Evolutionary conservation across 2,888 invertebrate species (phyloP).

Genomic region (Griposia aprilina): DNA sequence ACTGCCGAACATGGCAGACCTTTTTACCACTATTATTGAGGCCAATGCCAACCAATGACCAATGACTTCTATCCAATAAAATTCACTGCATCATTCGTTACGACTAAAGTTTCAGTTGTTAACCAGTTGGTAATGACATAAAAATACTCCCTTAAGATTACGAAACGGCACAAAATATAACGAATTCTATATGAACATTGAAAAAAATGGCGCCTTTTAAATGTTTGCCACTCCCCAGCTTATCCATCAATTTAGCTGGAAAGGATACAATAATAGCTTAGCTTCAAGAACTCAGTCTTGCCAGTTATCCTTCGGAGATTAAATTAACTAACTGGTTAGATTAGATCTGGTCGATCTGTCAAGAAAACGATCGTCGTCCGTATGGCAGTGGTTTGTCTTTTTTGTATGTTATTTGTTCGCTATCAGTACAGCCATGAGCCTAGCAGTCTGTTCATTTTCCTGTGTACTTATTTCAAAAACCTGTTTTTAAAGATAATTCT

Average conservation of each 20-base stretch:
- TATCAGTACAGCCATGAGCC: neutral
- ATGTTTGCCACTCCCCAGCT: neutral
- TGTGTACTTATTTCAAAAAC: neutral
- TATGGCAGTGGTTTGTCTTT: neutral
- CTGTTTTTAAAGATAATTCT: no score
- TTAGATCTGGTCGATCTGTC: slow-evolving; percentile 47
- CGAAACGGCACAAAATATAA: neutral
- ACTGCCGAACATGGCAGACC: neutral
- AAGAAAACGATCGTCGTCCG: slow-evolving; percentile 19
- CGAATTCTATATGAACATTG: neutral
- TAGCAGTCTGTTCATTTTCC: neutral
- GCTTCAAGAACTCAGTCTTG: slow-evolving; percentile 19
- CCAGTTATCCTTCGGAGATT: slow-evolving; percentile 51
- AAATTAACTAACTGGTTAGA: slow-evolving; percentile 39
- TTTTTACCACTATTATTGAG: neutral
- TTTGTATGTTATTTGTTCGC: slow-evolving; percentile 6
- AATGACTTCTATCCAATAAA: no score
- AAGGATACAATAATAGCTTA: slow-evolving; percentile 31
- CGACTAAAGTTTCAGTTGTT: neutral
- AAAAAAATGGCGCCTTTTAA: neutral
- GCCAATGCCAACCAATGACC: neutral
- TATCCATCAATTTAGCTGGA: neutral
- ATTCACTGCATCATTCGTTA: neutral
- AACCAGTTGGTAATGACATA: slow-evolving; percentile 26
- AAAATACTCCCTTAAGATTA: slow-evolving; percentile 4